Percentiles rank a stretch among this genome's conserved stretches.
Evolutionary conservation across 2,113 vertebrate genomes (phyloP).

Genomic region (Cynocephalus volans): DNA sequence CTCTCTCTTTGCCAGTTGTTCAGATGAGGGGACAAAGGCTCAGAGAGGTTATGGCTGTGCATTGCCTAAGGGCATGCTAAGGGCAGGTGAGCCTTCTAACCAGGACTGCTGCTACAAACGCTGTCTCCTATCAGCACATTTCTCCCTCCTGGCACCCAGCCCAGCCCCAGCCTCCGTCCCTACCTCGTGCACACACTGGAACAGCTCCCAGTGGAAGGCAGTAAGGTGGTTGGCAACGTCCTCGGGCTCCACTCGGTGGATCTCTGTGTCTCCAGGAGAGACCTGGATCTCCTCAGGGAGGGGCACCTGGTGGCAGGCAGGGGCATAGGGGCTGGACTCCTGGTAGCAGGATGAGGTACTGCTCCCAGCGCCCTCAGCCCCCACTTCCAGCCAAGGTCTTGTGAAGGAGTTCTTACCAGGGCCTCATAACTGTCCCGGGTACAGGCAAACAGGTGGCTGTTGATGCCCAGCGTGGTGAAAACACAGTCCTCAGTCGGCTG

Average conservation of each 20-base stretch:
- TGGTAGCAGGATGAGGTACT: background rate
- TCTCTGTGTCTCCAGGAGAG: constrained; percentile 96
- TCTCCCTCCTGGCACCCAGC: background rate
- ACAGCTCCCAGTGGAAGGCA: constrained; percentile 98
- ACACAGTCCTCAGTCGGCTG: constrained; percentile 97
- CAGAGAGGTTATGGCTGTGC: background rate
- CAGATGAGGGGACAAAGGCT: background rate
- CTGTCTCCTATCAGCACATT: fast-evolving
- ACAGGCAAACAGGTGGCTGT: constrained; percentile 98
- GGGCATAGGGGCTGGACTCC: constrained; percentile 29
- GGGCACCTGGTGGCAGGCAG: constrained; percentile 90
- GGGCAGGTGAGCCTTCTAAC: background rate
- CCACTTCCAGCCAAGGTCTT: background rate
- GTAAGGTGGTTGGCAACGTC: constrained; percentile 97
- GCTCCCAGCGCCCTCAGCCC: background rate
- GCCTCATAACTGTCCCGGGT: constrained; percentile 94
- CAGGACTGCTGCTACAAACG: background rate
- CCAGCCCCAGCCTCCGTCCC: background rate
- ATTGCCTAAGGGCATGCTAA: background rate
- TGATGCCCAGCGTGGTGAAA: constrained; percentile 98
- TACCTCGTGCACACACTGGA: constrained; percentile 97
- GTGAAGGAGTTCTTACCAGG: constrained; percentile 91
- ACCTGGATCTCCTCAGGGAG: constrained; percentile 97
- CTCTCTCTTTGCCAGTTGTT: background rate
- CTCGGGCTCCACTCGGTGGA: constrained; percentile 97